Evolutionary conservation across 2,888 invertebrate species (phyloP), one percentile per base, ranked within the genome.

Genomic region (Muschampia plurimacula): DNA sequence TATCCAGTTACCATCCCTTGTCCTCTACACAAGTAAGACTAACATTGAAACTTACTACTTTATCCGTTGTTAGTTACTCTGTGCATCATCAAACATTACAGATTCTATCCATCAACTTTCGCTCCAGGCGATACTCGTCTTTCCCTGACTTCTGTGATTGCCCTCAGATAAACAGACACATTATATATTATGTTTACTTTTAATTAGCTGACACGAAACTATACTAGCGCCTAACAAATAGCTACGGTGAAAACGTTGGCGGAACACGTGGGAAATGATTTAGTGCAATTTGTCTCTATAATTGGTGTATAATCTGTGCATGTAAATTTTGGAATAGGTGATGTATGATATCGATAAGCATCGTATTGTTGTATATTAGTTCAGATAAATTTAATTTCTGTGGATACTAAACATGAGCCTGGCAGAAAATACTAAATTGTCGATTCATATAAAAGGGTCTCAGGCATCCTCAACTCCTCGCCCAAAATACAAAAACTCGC

Each of bases 71-170:
- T 0, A 28, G 49, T 13, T 72, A 80, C 80, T 83, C 86, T 87
- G 75, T 79, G 28, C 78, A 74, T 77, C 57, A 22, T 46, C 77
- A 78, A 83, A 80, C 78, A 78, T 79, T 84, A 84, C 85, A 83
- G 84, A 85, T 86, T 85, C 83, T 83, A 89, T 88, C 89, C 88
- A 91, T 92, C 91, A 93, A 84, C 83, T 68, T 72, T 81, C 75
- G 89, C 92, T 88, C 78, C 74, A 86, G 92, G 92, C 90, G 76
- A 86, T 82, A 78, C 83, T 82, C 84, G 81, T 84, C 85, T 74
- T 72, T 67, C 77, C 86, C 85, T 89, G 90, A 91, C 92, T 91
- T 86, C 91, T 90, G 90, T 86, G 86, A 90, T 89, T 86, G 87
- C 85, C 82, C 83, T 81, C 77, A 77, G 79, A 83, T 83, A 81